phyloP scores from a whole-genome alignment of 2,113 vertebrate species.

The Calonectris borealis region DNA sequence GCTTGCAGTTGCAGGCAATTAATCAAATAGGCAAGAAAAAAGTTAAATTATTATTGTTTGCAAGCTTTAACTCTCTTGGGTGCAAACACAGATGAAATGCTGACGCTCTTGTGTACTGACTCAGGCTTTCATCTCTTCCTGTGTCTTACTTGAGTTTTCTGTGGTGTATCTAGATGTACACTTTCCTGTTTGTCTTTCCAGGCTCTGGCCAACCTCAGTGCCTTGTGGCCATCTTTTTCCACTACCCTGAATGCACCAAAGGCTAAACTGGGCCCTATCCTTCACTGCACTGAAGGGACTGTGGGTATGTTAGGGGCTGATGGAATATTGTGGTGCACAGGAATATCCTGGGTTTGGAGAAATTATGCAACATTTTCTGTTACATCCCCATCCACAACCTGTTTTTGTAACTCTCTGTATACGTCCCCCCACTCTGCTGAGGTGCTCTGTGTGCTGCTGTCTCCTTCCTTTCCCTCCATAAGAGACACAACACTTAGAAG shows the following conservation, averaged over 20 bases:
- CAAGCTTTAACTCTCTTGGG: not conserved
- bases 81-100: not conserved
- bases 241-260: not conserved
- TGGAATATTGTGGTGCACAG: not conserved
- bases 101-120: not conserved
- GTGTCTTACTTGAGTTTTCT: not conserved
- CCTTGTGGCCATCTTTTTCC: not conserved
- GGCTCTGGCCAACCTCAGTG: not conserved
- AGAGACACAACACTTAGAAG: not conserved
- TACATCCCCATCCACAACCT: not conserved
- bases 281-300: not conserved
- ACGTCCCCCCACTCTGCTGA: fast-evolving
- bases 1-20: not conserved
- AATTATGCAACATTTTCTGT: not conserved
- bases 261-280: not conserved
- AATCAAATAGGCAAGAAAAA: not conserved
- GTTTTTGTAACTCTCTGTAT: not conserved
- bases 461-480: not conserved
- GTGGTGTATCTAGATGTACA: fast-evolving
- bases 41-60: not conserved
- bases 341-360: not conserved
- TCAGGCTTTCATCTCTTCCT: not conserved
- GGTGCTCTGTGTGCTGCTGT: not conserved
- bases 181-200: not conserved
- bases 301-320: not conserved